Percentiles rank a stretch among this genome's conserved stretches.
Conservation (phyloP, 2,888 invertebrate genomes). For the Chrysomela aeneicollis region DNA sequence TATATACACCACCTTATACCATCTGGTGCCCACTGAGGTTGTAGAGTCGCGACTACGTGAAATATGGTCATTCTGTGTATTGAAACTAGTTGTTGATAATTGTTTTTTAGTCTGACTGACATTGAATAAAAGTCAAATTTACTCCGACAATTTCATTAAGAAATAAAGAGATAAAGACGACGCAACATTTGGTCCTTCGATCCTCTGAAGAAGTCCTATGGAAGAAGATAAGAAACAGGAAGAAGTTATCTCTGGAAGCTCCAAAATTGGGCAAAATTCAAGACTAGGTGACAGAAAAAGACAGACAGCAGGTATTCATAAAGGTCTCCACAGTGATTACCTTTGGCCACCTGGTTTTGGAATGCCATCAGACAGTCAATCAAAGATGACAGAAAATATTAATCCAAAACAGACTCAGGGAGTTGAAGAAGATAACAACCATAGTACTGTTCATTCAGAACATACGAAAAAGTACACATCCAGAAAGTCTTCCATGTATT, state of each 20-base stretch:
- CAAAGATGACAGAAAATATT: not conserved
- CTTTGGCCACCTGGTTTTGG: slow-evolving; percentile 2
- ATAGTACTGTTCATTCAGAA: not conserved
- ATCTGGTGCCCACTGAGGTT: too few relatives aligned
- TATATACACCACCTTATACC: too few relatives aligned
- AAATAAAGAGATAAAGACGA: too few relatives aligned
- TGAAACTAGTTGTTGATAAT: too few relatives aligned
- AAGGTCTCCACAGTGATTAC: not conserved
- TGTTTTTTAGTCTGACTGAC: too few relatives aligned
- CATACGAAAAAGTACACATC: not conserved
- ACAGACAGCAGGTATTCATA: slow-evolving; percentile 3
- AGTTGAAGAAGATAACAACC: not conserved
- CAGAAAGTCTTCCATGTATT: slow-evolving; percentile 6
- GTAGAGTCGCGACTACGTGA: too few relatives aligned
- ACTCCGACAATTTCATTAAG: too few relatives aligned
- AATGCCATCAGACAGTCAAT: not conserved
- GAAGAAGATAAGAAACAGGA: not conserved
- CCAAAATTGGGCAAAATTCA: not conserved
- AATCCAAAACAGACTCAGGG: not conserved
- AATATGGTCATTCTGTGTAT: too few relatives aligned
- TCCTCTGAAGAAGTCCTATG: slow-evolving; percentile 8
- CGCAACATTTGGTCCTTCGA: not conserved
- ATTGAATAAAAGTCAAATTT: too few relatives aligned
- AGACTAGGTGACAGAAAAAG: not conserved
- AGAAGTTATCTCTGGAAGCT: not conserved